phyloP scores from a whole-genome alignment of 2,113 vertebrate species.

The Pelecanoides urinatrix region DNA sequence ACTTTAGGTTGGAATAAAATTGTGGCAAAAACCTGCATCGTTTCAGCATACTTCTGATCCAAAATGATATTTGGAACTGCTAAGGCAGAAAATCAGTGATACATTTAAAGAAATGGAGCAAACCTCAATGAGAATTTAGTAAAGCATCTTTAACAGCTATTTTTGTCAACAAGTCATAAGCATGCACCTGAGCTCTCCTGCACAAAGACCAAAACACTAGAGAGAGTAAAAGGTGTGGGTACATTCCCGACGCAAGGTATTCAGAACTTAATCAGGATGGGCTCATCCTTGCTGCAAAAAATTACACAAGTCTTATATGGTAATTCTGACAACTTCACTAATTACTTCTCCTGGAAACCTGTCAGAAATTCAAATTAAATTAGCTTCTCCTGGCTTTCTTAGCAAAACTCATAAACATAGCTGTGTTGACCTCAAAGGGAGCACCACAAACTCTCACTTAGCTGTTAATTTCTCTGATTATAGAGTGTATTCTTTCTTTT shows the following conservation, averaged over 20 bases:
- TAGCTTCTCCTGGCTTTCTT: neutral
- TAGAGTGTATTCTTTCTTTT: neutral
- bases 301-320: rapidly evolving
- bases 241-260: neutral
- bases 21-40: rapidly evolving
- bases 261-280: neutral
- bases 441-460: neutral
- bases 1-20: neutral
- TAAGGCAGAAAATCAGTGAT: neutral
- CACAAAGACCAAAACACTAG: neutral
- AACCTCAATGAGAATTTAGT: neutral
- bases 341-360: neutral
- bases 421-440: neutral
- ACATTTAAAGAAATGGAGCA: neutral
- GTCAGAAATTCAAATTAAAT: neutral
- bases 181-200: neutral
- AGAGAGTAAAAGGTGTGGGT: neutral
- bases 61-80: neutral
- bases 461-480: neutral
- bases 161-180: neutral
- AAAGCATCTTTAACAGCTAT: neutral
- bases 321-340: neutral
- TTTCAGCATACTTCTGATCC: neutral
- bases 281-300: neutral
- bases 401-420: neutral